A percentile compares a stretch with the other conserved stretches of the same genome.
Conservation (phyloP, 2,797 vertebrate species). For the Takifugu rubripes region DNA sequence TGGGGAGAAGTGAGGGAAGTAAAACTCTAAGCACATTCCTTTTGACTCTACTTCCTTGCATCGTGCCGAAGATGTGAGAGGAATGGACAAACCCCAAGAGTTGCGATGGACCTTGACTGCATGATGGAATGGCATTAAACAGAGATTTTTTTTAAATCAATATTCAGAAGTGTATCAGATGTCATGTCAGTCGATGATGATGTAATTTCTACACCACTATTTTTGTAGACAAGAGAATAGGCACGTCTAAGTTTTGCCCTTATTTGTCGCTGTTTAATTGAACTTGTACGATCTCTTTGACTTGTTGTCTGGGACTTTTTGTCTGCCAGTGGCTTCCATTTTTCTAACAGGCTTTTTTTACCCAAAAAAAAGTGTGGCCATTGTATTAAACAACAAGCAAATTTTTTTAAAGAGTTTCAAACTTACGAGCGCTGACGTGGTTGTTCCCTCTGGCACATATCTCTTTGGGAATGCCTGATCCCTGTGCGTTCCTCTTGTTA, state of each 20-base stretch:
- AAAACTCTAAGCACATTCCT: slow-evolving; percentile 60
- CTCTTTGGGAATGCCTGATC: slow-evolving; percentile 56
- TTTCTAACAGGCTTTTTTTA: slow-evolving; percentile 74
- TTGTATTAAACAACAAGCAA: slow-evolving; percentile 68
- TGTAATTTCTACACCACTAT: slow-evolving; percentile 79
- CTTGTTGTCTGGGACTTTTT: slow-evolving; percentile 65
- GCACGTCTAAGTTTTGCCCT: slow-evolving; percentile 62
- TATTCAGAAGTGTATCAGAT: slow-evolving; percentile 73
- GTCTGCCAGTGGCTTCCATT: slow-evolving; percentile 80
- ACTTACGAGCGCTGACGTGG: slow-evolving; percentile 55
- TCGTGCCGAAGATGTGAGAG: slow-evolving; percentile 30
- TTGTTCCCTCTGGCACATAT: slow-evolving; percentile 65
- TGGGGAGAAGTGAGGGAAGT: slow-evolving; percentile 23
- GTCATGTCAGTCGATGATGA: slow-evolving; percentile 72
- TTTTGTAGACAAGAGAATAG: slow-evolving; percentile 77
- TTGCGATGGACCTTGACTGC: slow-evolving; percentile 63
- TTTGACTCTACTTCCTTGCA: slow-evolving; percentile 42
- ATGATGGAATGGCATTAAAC: slow-evolving; percentile 76
- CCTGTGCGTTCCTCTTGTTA: slow-evolving; percentile 33
- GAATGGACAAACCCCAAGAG: slow-evolving; percentile 34
- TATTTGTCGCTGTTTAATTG: slow-evolving; percentile 56
- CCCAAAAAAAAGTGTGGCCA: slow-evolving; percentile 45
- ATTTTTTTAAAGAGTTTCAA: slow-evolving; percentile 55
- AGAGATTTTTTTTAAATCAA: slow-evolving; percentile 61
- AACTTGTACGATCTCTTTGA: slow-evolving; percentile 55